These are phyloP conservation scores for Ceyx melanurus DNA, from an alignment of 2,113 vertebrate genomes.

Conservation along the genomic window DNA sequence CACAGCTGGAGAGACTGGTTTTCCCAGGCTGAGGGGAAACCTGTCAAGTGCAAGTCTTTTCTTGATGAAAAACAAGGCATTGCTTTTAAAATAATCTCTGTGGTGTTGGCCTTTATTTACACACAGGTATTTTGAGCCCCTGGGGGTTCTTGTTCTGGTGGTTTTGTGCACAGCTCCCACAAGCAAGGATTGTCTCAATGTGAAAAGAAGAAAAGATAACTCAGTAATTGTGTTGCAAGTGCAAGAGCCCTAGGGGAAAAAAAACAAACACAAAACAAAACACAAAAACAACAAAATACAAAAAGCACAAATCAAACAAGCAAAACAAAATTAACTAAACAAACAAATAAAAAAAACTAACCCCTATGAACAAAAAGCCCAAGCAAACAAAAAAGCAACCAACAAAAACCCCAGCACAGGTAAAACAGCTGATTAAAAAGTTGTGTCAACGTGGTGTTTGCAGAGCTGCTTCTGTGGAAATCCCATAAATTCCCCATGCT, in stretches of 20 bases:
- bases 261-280: neutral
- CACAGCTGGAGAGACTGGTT: neutral
- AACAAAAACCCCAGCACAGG: neutral
- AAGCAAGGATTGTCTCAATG: neutral
- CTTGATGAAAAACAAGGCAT: neutral
- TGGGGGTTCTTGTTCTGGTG: neutral
- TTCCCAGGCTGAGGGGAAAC: neutral
- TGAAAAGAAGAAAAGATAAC: constrained; percentile 4
- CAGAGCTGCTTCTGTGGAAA: neutral
- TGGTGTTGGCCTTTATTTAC: neutral
- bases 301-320: too few relatives aligned
- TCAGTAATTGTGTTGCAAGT: neutral
- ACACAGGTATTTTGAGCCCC: neutral
- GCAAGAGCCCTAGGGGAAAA: neutral
- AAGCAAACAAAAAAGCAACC: too few relatives aligned
- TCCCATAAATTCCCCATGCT: neutral
- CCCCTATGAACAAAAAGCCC: too few relatives aligned
- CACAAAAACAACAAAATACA: too few relatives aligned
- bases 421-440: neutral
- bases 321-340: too few relatives aligned
- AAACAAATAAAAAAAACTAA: too few relatives aligned
- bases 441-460: neutral
- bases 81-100: constrained; percentile 20
- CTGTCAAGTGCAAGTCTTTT: neutral
- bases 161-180: neutral